Evolutionary conservation across 92 coral and sea anemone genomes (phyloP).

Genomic region (Chrysogorgia sp.): DNA sequence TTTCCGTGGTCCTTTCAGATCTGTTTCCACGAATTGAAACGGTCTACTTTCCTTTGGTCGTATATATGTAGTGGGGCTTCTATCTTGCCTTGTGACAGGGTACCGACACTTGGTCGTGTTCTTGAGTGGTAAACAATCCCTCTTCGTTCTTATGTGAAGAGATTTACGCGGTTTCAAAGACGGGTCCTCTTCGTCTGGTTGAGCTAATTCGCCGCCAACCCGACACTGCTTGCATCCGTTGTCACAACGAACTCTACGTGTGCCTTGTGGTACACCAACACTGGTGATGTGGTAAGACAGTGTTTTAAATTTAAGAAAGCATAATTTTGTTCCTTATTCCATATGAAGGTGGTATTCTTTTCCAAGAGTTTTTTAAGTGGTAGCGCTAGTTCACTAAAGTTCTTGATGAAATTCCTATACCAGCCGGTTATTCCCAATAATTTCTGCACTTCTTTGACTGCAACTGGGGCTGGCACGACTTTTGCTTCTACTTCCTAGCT

Average conservation of each 20-base stretch:
- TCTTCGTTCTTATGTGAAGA: not conserved
- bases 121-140: not conserved
- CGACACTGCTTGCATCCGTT: slow-evolving; percentile 29
- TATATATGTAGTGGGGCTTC: not conserved
- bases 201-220: slow-evolving; percentile 24
- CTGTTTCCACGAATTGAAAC: slow-evolving; percentile 3
- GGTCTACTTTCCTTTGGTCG: not conserved
- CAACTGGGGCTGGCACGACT: too few relatives aligned
- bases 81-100: too few relatives aligned
- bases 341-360: slow-evolving; percentile 10
- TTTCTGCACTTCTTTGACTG: too few relatives aligned
- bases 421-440: too few relatives aligned
- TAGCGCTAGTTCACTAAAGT: slow-evolving; percentile 26
- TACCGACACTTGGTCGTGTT: not conserved
- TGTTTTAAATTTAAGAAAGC: slow-evolving; percentile 28
- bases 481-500: too few relatives aligned
- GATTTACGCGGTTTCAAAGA: not conserved
- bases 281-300: slow-evolving; percentile 34
- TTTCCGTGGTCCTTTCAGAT: not conserved
- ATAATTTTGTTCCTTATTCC: too few relatives aligned
- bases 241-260: slow-evolving; percentile 25
- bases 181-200: not conserved
- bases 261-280: slow-evolving; percentile 27
- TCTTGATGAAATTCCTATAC: slow-evolving; percentile 35
- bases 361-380: slow-evolving; percentile 33